These are phyloP conservation scores for Willisornis vidua DNA, from an alignment of 2,113 vertebrate genomes.

Conservation along the genomic window DNA sequence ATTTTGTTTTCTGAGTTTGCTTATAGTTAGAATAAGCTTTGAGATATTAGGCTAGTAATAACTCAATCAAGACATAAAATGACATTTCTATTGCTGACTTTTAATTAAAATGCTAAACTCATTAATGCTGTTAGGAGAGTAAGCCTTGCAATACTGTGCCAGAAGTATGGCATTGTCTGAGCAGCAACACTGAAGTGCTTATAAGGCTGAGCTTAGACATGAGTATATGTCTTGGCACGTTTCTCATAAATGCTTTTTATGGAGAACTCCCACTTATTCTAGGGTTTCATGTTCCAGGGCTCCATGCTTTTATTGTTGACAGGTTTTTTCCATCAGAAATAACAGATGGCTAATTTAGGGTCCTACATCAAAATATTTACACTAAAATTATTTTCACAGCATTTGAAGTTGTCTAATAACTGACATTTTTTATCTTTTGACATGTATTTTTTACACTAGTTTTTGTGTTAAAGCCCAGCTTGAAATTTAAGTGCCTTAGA, in stretches of 20 bases:
- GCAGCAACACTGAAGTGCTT: background rate
- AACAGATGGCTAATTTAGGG: conserved; percentile 42
- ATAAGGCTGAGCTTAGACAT: background rate
- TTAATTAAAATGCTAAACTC: background rate
- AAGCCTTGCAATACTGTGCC: background rate
- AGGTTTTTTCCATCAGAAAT: background rate
- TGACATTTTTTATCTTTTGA: conserved; percentile 6
- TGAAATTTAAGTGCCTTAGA: background rate
- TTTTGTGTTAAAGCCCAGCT: background rate
- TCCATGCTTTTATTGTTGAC: conserved; percentile 15
- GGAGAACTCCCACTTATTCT: conserved; percentile 14
- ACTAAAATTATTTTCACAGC: conserved; percentile 12
- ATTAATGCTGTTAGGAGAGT: background rate
- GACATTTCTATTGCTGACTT: background rate
- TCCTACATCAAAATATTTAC: conserved; percentile 46
- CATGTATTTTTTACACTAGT: background rate
- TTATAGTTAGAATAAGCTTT: background rate
- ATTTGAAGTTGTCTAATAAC: conserved; percentile 24
- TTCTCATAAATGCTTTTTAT: background rate
- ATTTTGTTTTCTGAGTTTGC: background rate
- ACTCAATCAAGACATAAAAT: background rate
- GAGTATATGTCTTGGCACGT: background rate
- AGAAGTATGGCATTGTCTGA: conserved; percentile 21
- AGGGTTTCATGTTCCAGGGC: background rate
- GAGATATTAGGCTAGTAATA: background rate